These are phyloP conservation scores for Oryzias celebensis DNA, from an alignment of 2,113 vertebrate species.

Conservation along the genomic window DNA sequence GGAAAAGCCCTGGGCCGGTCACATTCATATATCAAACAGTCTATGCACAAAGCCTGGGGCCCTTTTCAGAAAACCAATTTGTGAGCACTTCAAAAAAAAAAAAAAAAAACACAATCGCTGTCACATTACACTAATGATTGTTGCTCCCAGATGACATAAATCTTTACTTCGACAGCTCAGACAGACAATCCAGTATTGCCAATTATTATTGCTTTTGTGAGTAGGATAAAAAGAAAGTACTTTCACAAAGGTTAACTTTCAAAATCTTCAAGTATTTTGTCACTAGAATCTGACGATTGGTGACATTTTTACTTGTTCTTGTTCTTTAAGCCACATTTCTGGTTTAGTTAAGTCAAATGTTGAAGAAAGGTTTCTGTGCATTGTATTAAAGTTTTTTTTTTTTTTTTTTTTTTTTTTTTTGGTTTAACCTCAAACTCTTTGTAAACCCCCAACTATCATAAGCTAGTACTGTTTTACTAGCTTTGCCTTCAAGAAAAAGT, in stretches of 20 bases:
- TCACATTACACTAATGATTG: background rate
- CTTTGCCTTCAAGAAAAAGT: too few relatives aligned
- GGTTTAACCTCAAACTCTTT: background rate
- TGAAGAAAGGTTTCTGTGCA: background rate
- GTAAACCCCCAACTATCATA: background rate
- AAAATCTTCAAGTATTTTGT: too few relatives aligned
- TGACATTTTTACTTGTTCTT: slow-evolving; percentile 8
- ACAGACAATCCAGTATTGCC: background rate
- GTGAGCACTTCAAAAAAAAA: background rate
- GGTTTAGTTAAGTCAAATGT: background rate
- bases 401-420: background rate
- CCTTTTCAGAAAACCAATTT: background rate
- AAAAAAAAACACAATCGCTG: background rate
- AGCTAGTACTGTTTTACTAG: too few relatives aligned
- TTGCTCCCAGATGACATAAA: background rate
- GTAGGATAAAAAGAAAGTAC: background rate
- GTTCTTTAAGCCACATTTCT: too few relatives aligned
- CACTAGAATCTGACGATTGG: too few relatives aligned
- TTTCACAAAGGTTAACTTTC: too few relatives aligned
- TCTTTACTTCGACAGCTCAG: background rate
- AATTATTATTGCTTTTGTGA: background rate
- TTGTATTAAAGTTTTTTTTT: background rate
- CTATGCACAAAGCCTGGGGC: background rate
- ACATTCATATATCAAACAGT: slow-evolving; percentile 1
- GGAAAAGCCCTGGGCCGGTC: too few relatives aligned